Conservation (phyloP, 1,140 invertebrate genomes). For the Cataglyphis hispanica region DNA sequence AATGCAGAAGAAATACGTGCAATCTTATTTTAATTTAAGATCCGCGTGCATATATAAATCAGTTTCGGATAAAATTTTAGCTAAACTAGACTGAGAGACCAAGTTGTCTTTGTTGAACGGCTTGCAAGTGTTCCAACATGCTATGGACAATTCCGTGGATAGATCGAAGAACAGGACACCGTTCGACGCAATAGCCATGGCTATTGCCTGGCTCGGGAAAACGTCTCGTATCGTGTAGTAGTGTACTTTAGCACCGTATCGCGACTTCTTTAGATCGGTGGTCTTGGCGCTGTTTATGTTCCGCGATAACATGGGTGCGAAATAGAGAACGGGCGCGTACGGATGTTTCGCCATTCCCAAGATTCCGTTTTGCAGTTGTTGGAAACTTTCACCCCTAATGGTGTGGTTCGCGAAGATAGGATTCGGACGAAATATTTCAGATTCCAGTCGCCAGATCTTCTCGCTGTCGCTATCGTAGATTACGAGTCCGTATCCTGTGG, state of each 20-base stretch:
- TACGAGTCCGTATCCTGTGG: conserved; percentile 42
- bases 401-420: conserved; percentile 47
- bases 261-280: not conserved
- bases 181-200: not conserved
- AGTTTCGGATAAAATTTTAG: not conserved
- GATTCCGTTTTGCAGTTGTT: conserved; percentile 50
- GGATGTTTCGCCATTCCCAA: conserved; percentile 53
- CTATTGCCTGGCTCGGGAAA: not conserved
- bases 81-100: not conserved
- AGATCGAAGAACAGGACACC: conserved; percentile 1
- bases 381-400: conserved; percentile 51
- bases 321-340: conserved; percentile 26
- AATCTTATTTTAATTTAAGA: not conserved
- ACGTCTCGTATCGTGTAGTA: not conserved
- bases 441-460: conserved; percentile 40
- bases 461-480: conserved; percentile 23
- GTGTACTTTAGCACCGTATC: not conserved
- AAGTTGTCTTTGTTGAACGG: not conserved
- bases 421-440: conserved; percentile 21
- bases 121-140: conserved; percentile 8
- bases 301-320: not conserved
- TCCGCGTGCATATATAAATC: not conserved
- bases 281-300: not conserved
- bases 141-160: not conserved
- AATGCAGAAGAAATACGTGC: too few species aligned